A percentile compares a stretch with the other conserved stretches of the same genome.
Evolutionary conservation across 2,888 invertebrate genomes (phyloP).

Genomic region (Rhodophaea formosa): DNA sequence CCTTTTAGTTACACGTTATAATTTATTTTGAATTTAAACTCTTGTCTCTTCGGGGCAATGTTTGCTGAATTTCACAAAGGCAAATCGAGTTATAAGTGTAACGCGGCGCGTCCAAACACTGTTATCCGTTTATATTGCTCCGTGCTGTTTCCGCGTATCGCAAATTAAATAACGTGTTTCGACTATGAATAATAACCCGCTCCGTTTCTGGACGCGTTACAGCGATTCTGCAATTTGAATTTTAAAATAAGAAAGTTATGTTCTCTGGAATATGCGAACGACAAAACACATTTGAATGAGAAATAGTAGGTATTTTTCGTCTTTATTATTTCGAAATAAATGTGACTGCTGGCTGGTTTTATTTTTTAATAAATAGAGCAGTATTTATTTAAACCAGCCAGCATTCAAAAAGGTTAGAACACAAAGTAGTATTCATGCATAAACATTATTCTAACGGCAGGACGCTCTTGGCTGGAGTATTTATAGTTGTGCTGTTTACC

Average conservation of each 20-base stretch:
- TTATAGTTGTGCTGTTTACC: slow-evolving; percentile 29
- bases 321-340: slow-evolving; percentile 6
- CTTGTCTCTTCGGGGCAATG: slow-evolving; percentile 62
- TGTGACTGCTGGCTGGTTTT: not conserved
- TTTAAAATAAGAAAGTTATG: slow-evolving; percentile 46
- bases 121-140: slow-evolving; percentile 68
- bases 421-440: not conserved
- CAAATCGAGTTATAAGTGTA: slow-evolving; percentile 74
- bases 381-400: not conserved
- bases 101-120: slow-evolving; percentile 54
- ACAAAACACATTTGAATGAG: slow-evolving; percentile 19
- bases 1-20: slow-evolving; percentile 45
- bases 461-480: slow-evolving; percentile 6
- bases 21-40: slow-evolving; percentile 68
- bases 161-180: slow-evolving; percentile 74
- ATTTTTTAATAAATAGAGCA: not conserved
- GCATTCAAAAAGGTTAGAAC: not conserved
- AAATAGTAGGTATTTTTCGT: not conserved
- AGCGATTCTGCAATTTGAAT: slow-evolving; percentile 38
- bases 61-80: slow-evolving; percentile 67
- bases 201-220: slow-evolving; percentile 32
- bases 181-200: slow-evolving; percentile 58
- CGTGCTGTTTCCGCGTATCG: slow-evolving; percentile 64
- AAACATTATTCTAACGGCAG: slow-evolving; percentile 1
- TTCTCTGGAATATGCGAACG: slow-evolving; percentile 23